phyloP scores from a whole-genome alignment of 2,797 vertebrate species.

The Pseudopleuronectes americanus region DNA sequence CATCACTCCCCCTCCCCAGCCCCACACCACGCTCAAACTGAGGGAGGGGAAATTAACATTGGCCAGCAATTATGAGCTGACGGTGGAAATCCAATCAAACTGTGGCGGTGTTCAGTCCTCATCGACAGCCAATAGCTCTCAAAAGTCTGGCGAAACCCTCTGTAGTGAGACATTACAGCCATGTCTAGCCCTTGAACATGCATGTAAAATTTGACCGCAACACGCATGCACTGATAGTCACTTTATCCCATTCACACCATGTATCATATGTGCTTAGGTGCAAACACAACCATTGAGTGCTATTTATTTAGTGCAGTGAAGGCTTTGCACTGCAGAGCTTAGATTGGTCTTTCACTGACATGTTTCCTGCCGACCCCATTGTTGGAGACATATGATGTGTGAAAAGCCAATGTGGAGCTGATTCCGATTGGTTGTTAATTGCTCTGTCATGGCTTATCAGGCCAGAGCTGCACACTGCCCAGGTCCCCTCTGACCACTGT shows the following conservation, averaged over 20 bases:
- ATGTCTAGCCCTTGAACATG: background rate
- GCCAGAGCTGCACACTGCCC: slow-evolving; percentile 6
- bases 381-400: slow-evolving; percentile 38
- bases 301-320: background rate
- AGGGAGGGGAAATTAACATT: slow-evolving; percentile 24
- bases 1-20: slow-evolving; percentile 25
- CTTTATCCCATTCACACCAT: slow-evolving; percentile 4
- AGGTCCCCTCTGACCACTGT: slow-evolving; percentile 29
- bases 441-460: slow-evolving; percentile 22
- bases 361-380: slow-evolving; percentile 34
- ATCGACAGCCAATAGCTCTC: slow-evolving; percentile 18
- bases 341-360: slow-evolving; percentile 15
- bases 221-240: slow-evolving; percentile 6
- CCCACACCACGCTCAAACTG: slow-evolving; percentile 6
- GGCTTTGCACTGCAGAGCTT: slow-evolving; percentile 25
- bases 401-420: slow-evolving; percentile 20
- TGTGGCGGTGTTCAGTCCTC: slow-evolving; percentile 3
- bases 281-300: too few species aligned
- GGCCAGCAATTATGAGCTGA: slow-evolving; percentile 44
- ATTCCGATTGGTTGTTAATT: slow-evolving; percentile 28
- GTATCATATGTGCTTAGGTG: background rate
- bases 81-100: slow-evolving; percentile 49
- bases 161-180: background rate
- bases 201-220: too few species aligned
- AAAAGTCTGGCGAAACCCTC: slow-evolving; percentile 12